Conservation (phyloP, 2,888 invertebrate genomes). For the Seira musarum region DNA sequence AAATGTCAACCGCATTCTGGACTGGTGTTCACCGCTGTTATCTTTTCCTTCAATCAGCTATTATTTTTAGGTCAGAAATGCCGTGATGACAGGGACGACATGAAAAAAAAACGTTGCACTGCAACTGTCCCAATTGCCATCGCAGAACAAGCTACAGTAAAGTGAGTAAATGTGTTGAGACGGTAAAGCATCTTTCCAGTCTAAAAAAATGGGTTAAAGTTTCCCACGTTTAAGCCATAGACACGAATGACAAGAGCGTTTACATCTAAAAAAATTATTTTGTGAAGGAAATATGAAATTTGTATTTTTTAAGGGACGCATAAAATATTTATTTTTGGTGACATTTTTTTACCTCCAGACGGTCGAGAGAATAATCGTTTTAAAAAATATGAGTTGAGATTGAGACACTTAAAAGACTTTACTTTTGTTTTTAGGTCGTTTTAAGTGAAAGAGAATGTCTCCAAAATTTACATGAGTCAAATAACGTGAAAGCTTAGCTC, state of each 20-base stretch:
- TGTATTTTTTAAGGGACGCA: conserved; percentile 17
- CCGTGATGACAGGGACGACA: conserved; percentile 25
- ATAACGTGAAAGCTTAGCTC: too few species aligned
- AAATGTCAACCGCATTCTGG: conserved; percentile 41
- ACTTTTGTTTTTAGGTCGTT: background rate
- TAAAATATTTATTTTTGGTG: conserved; percentile 41
- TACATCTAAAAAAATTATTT: too few species aligned
- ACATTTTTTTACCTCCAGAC: too few species aligned
- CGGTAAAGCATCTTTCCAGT: conserved; percentile 18
- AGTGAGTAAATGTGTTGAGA: conserved; percentile 11
- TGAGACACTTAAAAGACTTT: too few species aligned
- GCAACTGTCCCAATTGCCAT: conserved; percentile 46
- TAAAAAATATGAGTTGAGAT: background rate
- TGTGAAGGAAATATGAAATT: conserved; percentile 24
- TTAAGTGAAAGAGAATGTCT: too few species aligned
- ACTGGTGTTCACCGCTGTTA: conserved; percentile 19
- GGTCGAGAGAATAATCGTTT: background rate
- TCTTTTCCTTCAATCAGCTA: conserved; percentile 43
- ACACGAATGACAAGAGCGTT: too few species aligned
- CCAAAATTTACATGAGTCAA: too few species aligned
- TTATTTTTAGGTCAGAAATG: conserved; percentile 48
- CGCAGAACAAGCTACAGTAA: too few species aligned
- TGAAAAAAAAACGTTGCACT: conserved; percentile 29
- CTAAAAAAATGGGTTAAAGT: conserved; percentile 50
- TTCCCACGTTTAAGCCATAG: conserved; percentile 34